Base-by-base conservation (phyloP, 2,113 vertebrate genomes). In the Tragelaphus buxtoni region DNA sequence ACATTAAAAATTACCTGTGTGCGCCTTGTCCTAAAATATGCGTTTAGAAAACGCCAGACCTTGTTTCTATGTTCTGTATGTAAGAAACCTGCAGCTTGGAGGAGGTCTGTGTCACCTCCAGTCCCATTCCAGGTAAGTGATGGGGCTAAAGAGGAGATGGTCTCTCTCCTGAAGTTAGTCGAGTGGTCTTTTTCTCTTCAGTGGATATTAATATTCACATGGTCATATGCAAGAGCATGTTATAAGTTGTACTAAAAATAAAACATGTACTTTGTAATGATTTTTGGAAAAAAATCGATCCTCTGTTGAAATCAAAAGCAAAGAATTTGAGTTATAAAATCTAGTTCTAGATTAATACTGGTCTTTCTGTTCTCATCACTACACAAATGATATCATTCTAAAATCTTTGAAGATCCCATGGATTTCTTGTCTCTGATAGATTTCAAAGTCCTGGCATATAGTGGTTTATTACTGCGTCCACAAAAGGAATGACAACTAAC, bases 201-300 rank as follows among this genome's bases (percentile, higher is more conserved):
- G 63, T n/a, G 49, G 42, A 4, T 42, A 91, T 81, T 88, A 94
- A 93, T 94, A 95, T 97, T 91, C 55, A 84, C 72, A 30, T 11
- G 49, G 14, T 2, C 30, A 5, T 55, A 13, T 55, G 60, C 80
- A 63, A 20, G n/a, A 85, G 26, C 12, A 39, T n/a, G 55, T 90
- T 32, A 39, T 56, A 74, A 86, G 55, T 39, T 58, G 55, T 30
- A 45, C 28, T 47, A 16, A 77, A 28, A 87, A 39, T 51, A 60
- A 83, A 90, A 49, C 4, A 26, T 8, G 74, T 2, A 72, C 63
- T 49, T 65, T 74, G 18, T 53, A 65, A 89, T 45, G 82, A 58
- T 10, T 65, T 79, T 79, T 16, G 35, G 51, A 49, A 26, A 47
- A n/a, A 77, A 58, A 1, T 42, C 1, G 58, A 42, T 49, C 13